Base-by-base conservation (phyloP, 2,888 invertebrate genomes). In the Dromius quadrimaculatus region DNA sequence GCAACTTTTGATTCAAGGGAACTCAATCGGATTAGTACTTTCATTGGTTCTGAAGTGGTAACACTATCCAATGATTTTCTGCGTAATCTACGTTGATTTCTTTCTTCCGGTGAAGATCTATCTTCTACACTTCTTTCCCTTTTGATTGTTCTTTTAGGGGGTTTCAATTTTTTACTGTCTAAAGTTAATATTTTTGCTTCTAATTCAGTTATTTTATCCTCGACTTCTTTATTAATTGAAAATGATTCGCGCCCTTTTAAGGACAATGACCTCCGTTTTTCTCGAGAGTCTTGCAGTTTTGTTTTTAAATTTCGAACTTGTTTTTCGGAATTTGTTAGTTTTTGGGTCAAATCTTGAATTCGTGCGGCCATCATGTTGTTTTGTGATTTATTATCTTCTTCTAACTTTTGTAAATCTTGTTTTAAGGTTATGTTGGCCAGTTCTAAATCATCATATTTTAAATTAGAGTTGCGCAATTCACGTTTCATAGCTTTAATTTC, bases 401-500 rank as follows among this genome's bases (percentile, higher is more conserved):
- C 87, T 72, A 87, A 83, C 1, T 87, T 80, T 72, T 88, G 88
- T 77, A 93, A 85, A 77, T 92, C 92, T 77, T 92, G 91, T 72
- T 88, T 88, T 59, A 93, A 84, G 65, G 90, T 90, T 74, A 91
- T 87, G 76, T 92, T 91, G n/a, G 90, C 89, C 65, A 94, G 84
- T 79, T 94, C 94, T 34, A 94, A 82, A 76, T 90, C 90, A 77
- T 94, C 94, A 75, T 90, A 92, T 80, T 90, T 89, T 69, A 89
- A 89, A 78, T 94, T 91, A 1, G 93, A 91, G 74, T 93, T 92
- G 20, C 91, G 87, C 0, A 94, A 83, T 78, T 93, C 93, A 43
- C 90, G 87, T 76, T 93, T 92, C 88, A 94, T 91, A 0, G 91
- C 90, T 77, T 91, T 87, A 62, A 94, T 94, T 84, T 94, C 94